Base-by-base conservation (phyloP, 2,888 invertebrate genomes). In the Liopterus haemorrhoidalis region DNA sequence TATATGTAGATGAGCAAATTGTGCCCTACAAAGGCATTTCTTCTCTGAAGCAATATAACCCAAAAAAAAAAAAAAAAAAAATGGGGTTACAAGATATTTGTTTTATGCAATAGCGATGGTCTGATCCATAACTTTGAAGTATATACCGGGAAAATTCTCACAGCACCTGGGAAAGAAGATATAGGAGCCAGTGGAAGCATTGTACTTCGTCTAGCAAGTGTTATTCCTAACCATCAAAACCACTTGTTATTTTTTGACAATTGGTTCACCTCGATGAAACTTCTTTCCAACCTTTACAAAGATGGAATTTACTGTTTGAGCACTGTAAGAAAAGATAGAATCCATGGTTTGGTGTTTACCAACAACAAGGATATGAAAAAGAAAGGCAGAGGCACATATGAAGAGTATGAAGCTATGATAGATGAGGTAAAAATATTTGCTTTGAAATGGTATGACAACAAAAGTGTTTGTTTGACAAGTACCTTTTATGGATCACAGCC, bases 401-500 rank as follows among this genome's bases (percentile, higher is more conserved):
- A 49, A 19, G 22, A 33, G 44, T 40, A 38, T 18, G 40, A 39
- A 32, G 38, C 30, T 16, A 14, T 18, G 38, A 44, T 36, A 32
- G 41, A 51, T 20, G 37, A 40, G 21, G 43, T 48, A 31, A 36
- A 27, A n/a, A 47, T 52, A 40, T 38, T 44, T 35, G 51, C 43
- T 31, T 28, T 49, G 12, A 48, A 49, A 41, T 52, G 49, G 49
- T 49, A 45, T 39, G 48, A 52, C 25, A 46, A 46, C 32, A 40
- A 30, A 46, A 30, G 33, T 12, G 46, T 49, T 38, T 30, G 28
- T 41, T 41, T 52, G 20, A 38, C 48, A 18, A 49, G 42, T 42
- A 48, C 48, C 6, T 49, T 52, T 52, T 43, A 40, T 21, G 33
- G 45, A 33, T 14, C 40, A 15, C 43, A 46, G 35, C 45, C 49